A percentile compares a stretch with the other conserved stretches of the same genome.
phyloP scores from a whole-genome alignment of 1,140 invertebrate genomes.

The Leptoteleia sp. region DNA sequence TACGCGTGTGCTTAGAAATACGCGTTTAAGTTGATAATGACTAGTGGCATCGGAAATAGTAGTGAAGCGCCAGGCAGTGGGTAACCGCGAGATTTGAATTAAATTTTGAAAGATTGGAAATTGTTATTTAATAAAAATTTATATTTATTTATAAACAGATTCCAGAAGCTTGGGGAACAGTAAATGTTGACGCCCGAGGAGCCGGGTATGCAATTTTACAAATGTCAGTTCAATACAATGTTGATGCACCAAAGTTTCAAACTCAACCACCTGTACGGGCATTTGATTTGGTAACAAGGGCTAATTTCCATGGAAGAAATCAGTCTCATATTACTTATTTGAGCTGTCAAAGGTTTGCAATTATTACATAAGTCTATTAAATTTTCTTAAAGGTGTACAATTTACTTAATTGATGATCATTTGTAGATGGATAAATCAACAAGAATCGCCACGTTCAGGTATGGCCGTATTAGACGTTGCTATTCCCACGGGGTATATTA shows the following conservation, averaged over 20 bases:
- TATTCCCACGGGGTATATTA: conserved; percentile 96
- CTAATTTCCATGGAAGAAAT: conserved; percentile 93
- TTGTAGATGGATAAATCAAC: conserved; percentile 87
- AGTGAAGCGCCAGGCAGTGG: too few relatives aligned
- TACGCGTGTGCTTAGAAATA: too few relatives aligned
- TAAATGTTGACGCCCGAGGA: conserved; percentile 93
- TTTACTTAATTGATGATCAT: too few relatives aligned
- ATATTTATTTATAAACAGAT: conserved; percentile 83
- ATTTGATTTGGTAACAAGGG: conserved; percentile 87
- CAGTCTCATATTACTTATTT: conserved; percentile 93
- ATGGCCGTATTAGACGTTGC: conserved; percentile 95
- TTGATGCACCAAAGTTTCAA: conserved; percentile 92
- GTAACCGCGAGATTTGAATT: too few relatives aligned
- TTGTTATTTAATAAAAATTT: too few relatives aligned
- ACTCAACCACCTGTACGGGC: conserved; percentile 90
- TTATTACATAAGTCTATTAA: too few relatives aligned
- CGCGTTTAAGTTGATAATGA: too few relatives aligned
- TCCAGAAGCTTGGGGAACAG: conserved; percentile 94
- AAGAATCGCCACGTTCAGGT: conserved; percentile 92
- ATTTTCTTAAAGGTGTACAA: too few relatives aligned
- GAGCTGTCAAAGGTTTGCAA: conserved; percentile 38
- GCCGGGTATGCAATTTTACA: conserved; percentile 95
- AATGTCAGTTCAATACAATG: conserved; percentile 97
- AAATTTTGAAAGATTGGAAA: too few relatives aligned
- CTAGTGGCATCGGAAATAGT: too few relatives aligned